Conservation (phyloP, 2,888 invertebrate genomes). For the Caenorhabditis plicata region DNA sequence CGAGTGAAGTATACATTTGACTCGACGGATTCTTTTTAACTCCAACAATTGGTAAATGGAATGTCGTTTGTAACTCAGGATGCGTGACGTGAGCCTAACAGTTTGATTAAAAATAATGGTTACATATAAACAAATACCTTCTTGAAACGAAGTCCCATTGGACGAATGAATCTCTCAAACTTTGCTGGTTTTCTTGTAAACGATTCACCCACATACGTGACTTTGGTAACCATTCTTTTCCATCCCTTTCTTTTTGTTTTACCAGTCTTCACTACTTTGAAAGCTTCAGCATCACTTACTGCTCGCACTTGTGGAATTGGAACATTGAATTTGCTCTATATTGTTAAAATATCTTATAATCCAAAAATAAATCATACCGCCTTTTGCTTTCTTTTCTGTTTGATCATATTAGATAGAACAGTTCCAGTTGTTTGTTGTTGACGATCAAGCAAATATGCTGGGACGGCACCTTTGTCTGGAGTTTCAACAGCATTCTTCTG, state of each 20-base stretch:
- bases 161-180: slow-evolving; percentile 95
- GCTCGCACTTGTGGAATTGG: slow-evolving; percentile 97
- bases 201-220: slow-evolving; percentile 86
- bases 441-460: slow-evolving; percentile 94
- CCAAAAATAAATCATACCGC: slow-evolving; percentile 70
- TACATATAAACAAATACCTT: slow-evolving; percentile 36
- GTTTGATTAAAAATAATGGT: neutral
- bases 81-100: slow-evolving; percentile 92
- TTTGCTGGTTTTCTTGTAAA: slow-evolving; percentile 99
- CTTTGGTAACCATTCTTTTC: slow-evolving; percentile 98
- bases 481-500: slow-evolving; percentile 75
- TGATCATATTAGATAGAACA: slow-evolving; percentile 96
- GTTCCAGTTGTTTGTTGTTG: slow-evolving; percentile 91
- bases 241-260: slow-evolving; percentile 77
- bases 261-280: slow-evolving; percentile 72
- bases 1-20: slow-evolving; percentile 91
- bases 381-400: slow-evolving; percentile 98
- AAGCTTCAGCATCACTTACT: slow-evolving; percentile 93
- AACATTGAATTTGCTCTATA: slow-evolving; percentile 93
- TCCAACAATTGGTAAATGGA: slow-evolving; percentile 92
- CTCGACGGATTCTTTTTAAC: slow-evolving; percentile 99
- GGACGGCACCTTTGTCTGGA: slow-evolving; percentile 78
- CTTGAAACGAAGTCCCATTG: slow-evolving; percentile 75
- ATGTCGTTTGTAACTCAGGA: slow-evolving; percentile 97
- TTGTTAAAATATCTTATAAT: neutral